These are phyloP conservation scores for Caprella mutica DNA, from an alignment of 2,888 invertebrate genomes.

Conservation along the genomic window DNA sequence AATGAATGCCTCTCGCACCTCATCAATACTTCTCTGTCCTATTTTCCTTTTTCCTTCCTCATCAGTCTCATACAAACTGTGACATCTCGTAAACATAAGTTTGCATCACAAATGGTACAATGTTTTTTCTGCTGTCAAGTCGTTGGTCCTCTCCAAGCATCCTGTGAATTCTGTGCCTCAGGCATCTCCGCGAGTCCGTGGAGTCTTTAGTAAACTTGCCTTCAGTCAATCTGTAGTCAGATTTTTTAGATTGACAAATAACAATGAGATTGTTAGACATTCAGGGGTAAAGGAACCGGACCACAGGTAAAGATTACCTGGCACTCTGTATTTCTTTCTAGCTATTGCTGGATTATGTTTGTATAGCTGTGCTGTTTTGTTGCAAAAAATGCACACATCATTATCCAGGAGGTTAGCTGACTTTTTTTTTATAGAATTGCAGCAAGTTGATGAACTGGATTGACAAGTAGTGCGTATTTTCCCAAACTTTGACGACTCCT, in stretches of 20 bases:
- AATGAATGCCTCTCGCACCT: slow-evolving; percentile 10
- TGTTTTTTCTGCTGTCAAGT: slow-evolving; percentile 12
- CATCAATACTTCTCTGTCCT: slow-evolving; percentile 2
- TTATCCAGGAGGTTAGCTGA: slow-evolving; percentile 7
- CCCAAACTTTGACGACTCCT: too few species aligned
- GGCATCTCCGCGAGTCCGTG: slow-evolving; percentile 9
- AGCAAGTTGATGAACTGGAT: too few species aligned
- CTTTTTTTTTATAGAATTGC: too few species aligned
- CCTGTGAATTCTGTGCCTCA: slow-evolving; percentile 4
- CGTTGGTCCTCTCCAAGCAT: slow-evolving; percentile 4
- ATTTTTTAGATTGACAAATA: too few species aligned
- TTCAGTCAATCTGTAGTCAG: slow-evolving; percentile 12
- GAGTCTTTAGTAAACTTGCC: slow-evolving; percentile 11
- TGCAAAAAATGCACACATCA: slow-evolving; percentile 14
- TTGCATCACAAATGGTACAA: slow-evolving; percentile 11
- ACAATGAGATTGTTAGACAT: too few species aligned
- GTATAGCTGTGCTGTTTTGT: slow-evolving; percentile 9
- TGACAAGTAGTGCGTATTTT: too few species aligned
- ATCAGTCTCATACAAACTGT: background rate
- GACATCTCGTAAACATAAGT: slow-evolving; percentile 1
- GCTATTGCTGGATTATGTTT: slow-evolving; percentile 1
- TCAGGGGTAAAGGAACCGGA: too few species aligned
- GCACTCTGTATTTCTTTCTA: slow-evolving; percentile 9
- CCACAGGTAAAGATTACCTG: too few species aligned
- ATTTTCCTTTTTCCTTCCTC: background rate